Percentiles rank a stretch among this genome's conserved stretches.
These are phyloP conservation scores for Turritopsis rubra DNA, from an alignment of 30 jellyfish, hydroid and myxozoan species.

Conservation along the genomic window DNA sequence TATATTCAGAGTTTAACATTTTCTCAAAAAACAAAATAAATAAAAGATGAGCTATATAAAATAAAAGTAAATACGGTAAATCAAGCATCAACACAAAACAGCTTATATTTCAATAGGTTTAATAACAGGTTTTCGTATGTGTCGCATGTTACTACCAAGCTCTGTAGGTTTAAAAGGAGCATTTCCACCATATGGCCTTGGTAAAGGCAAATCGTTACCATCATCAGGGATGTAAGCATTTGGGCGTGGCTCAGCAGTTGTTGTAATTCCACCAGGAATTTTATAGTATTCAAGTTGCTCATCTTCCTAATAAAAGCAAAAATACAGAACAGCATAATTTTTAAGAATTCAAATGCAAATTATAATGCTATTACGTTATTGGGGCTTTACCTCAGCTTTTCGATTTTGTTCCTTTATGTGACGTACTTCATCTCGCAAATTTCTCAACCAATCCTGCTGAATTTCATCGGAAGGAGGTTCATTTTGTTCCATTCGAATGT, in stretches of 20 bases:
- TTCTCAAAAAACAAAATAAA: not conserved
- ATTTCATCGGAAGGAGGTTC: slow-evolving; percentile 76
- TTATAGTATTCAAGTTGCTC: slow-evolving; percentile 56
- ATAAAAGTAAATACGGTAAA: not conserved
- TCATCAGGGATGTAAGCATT: slow-evolving; percentile 93
- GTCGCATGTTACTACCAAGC: slow-evolving; percentile 84
- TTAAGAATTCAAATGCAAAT: too few relatives aligned
- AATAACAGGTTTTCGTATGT: slow-evolving; percentile 72
- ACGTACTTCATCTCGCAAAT: slow-evolving; percentile 42
- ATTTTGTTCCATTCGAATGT: slow-evolving; percentile 70
- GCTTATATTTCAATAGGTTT: slow-evolving; percentile 73
- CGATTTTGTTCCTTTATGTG: slow-evolving; percentile 21
- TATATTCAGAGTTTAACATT: not conserved
- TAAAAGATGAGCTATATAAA: not conserved
- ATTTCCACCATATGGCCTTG: slow-evolving; percentile 81
- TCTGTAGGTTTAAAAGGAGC: slow-evolving; percentile 91
- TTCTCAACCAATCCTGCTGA: slow-evolving; percentile 76
- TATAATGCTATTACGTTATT: too few relatives aligned
- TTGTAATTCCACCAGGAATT: slow-evolving; percentile 73
- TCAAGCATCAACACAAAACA: not conserved
- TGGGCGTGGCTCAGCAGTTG: slow-evolving; percentile 97
- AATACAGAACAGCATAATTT: too few relatives aligned
- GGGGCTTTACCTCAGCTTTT: not conserved
- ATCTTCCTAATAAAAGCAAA: slow-evolving; percentile 38
- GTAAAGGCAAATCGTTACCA: slow-evolving; percentile 69